These are phyloP conservation scores for Scaptomyza polygonia DNA, from an alignment of 2,888 invertebrate genomes.

Conservation along the genomic window DNA sequence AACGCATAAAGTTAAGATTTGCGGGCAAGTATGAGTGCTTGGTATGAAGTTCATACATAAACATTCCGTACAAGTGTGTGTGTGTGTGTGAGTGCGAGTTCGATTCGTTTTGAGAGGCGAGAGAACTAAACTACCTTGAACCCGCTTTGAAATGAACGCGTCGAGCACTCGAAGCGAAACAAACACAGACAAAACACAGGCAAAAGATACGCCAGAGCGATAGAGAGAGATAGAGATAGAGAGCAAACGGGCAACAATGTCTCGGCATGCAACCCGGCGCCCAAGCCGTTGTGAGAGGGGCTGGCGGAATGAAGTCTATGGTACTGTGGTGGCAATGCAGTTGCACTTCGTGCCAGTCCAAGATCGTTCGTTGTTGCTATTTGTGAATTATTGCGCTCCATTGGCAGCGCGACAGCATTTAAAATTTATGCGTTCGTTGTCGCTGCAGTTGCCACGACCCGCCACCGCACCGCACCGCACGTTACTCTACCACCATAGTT, in stretches of 20 bases:
- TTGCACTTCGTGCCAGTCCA: constrained; percentile 49
- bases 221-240: not conserved
- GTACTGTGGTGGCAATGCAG: constrained; percentile 43
- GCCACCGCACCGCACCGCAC: too few species aligned
- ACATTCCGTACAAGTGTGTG: not conserved
- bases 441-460: constrained; percentile 45
- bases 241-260: constrained; percentile 2
- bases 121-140: constrained; percentile 77
- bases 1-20: constrained; percentile 25
- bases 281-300: constrained; percentile 24
- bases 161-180: constrained; percentile 26
- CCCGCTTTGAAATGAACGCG: constrained; percentile 58
- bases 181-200: constrained; percentile 31
- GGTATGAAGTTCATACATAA: too few species aligned
- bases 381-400: constrained; percentile 78
- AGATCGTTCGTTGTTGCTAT: constrained; percentile 56
- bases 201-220: not conserved
- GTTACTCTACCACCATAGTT: too few species aligned
- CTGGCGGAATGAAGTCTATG: not conserved
- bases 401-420: constrained; percentile 72
- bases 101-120: constrained; percentile 37
- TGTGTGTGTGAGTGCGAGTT: constrained; percentile 18
- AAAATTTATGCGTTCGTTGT: constrained; percentile 78
- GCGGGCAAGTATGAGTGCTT: constrained; percentile 5
- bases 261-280: constrained; percentile 28